phyloP scores from a whole-genome alignment of 2,797 vertebrate genomes.

The Gobionotothen gibberifrons region DNA sequence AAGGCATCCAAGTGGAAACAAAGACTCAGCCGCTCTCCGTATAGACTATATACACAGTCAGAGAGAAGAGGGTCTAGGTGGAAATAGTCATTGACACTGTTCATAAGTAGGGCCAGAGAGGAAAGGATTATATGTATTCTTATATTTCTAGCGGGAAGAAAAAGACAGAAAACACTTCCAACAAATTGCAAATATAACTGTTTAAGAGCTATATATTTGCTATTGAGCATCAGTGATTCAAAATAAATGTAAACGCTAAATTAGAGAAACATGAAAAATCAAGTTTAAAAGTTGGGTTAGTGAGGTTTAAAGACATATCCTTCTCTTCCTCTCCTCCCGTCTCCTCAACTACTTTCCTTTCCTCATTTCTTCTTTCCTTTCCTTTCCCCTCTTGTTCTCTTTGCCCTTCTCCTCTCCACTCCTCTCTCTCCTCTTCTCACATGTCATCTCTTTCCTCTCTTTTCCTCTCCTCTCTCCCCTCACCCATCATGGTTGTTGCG shows the following conservation, averaged over 20 bases:
- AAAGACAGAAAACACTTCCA: background rate
- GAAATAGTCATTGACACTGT: slow-evolving; percentile 55
- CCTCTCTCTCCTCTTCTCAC: background rate
- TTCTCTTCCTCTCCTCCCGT: too few relatives aligned
- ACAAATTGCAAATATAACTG: background rate
- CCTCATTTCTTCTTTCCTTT: background rate
- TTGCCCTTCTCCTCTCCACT: too few relatives aligned
- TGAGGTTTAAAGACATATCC: background rate
- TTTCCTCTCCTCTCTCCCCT: slow-evolving; percentile 13
- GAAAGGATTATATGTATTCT: slow-evolving; percentile 4
- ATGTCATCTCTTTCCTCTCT: background rate
- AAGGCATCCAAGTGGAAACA: slow-evolving; percentile 73
- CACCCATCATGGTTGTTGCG: slow-evolving; percentile 69
- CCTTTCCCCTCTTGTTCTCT: background rate
- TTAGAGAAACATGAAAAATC: background rate
- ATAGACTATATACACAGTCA: slow-evolving; percentile 38
- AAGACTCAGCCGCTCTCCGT: slow-evolving; percentile 57
- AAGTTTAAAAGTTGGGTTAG: background rate
- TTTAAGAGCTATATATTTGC: background rate
- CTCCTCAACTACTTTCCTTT: background rate
- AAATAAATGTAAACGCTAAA: background rate
- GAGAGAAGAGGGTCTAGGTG: slow-evolving; percentile 26
- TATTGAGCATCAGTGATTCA: background rate
- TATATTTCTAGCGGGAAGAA: background rate
- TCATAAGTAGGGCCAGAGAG: slow-evolving; percentile 9